These are phyloP conservation scores for Callocephalon fimbriatum DNA, from an alignment of 2,113 vertebrate species.

Conservation along the genomic window DNA sequence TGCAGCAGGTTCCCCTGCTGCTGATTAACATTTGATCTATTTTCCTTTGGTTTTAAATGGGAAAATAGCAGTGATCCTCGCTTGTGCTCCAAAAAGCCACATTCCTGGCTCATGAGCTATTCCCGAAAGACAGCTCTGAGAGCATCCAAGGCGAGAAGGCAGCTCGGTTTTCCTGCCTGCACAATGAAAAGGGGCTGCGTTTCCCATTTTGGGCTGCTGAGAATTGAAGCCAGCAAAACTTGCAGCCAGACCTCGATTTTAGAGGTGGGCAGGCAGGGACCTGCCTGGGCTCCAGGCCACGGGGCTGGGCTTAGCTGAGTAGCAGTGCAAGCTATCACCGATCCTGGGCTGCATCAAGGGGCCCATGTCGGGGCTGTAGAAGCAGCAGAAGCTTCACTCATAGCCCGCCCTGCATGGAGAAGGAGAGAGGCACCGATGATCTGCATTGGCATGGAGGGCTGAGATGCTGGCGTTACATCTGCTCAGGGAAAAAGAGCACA, in stretches of 20 bases:
- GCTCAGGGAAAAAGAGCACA: neutral
- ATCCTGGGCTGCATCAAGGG: neutral
- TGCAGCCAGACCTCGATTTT: neutral
- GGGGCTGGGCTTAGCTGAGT: neutral
- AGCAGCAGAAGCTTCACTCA: neutral
- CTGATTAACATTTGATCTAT: conserved; percentile 28
- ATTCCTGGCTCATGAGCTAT: conserved; percentile 51
- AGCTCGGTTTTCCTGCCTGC: neutral
- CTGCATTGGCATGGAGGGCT: neutral
- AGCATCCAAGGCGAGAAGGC: neutral
- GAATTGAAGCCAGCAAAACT: neutral
- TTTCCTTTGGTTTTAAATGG: conserved; percentile 8
- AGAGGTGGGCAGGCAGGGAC: neutral
- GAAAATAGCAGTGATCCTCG: neutral
- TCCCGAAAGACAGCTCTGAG: neutral
- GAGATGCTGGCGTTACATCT: fast-evolving
- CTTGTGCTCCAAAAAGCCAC: neutral
- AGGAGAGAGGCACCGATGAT: neutral
- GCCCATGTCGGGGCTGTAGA: neutral
- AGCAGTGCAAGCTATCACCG: fast-evolving
- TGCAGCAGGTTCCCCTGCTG: neutral
- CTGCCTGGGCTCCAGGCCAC: neutral
- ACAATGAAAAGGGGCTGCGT: neutral
- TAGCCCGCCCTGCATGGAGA: neutral
- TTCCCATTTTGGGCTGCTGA: neutral